phyloP scores from a whole-genome alignment of 2,888 invertebrate genomes.

The Parthenolecanium corni region DNA sequence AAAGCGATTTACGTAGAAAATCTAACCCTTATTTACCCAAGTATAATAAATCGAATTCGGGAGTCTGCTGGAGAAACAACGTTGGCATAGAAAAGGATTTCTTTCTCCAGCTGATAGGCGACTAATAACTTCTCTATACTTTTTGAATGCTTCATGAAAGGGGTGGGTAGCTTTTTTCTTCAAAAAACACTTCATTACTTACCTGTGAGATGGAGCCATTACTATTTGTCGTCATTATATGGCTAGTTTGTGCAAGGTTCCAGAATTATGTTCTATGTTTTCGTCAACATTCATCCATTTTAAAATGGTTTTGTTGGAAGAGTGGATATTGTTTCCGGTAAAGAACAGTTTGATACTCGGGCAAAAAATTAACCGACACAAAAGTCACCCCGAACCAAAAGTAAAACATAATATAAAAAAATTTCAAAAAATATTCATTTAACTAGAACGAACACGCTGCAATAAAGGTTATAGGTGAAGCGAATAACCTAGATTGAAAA shows the following conservation, averaged over 20 bases:
- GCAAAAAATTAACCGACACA: not conserved
- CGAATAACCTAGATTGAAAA: slow-evolving; percentile 25
- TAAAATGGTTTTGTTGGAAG: not conserved
- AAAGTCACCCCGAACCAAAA: not conserved
- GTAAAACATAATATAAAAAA: not conserved
- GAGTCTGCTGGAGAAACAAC: too few species aligned
- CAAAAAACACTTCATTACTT: not conserved
- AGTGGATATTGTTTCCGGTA: not conserved
- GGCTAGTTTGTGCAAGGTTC: not conserved
- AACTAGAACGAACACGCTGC: slow-evolving; percentile 7
- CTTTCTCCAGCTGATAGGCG: too few species aligned
- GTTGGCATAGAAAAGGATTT: too few species aligned
- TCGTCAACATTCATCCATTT: slow-evolving; percentile 4
- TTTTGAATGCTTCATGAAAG: too few species aligned
- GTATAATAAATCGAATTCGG: too few species aligned
- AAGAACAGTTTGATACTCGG: not conserved
- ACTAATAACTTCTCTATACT: too few species aligned
- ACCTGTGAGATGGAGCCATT: slow-evolving; percentile 21
- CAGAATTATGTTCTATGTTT: not conserved
- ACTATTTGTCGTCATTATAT: slow-evolving; percentile 24
- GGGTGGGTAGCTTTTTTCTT: not conserved
- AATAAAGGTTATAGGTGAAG: slow-evolving; percentile 26
- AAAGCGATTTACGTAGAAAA: too few species aligned
- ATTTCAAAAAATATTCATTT: slow-evolving; percentile 4
- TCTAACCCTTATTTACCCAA: too few species aligned